Conservation (phyloP, 2,113 vertebrate species). For the Tupaia chinensis region DNA sequence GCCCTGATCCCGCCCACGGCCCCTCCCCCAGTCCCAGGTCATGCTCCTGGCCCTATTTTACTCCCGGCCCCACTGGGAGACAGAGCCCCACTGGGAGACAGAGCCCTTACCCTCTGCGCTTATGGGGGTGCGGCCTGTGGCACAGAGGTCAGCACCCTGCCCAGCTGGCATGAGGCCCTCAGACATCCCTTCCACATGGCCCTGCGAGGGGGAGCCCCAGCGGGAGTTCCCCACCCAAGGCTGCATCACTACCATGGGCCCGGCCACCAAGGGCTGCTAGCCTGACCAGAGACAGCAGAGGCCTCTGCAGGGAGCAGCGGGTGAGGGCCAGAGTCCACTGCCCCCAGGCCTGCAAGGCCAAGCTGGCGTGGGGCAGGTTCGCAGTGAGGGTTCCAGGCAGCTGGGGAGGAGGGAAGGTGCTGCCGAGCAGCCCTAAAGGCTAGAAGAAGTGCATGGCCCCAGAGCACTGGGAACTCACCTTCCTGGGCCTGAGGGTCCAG, state of each 20-base stretch:
- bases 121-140: accelerated
- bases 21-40: too few species aligned
- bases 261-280: background rate
- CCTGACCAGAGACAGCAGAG: too few species aligned
- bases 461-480: accelerated
- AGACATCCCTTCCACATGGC: background rate
- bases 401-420: too few species aligned
- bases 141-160: background rate
- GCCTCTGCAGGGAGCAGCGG: background rate
- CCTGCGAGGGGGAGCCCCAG: background rate
- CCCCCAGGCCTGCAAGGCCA: accelerated
- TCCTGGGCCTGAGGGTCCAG: too few species aligned
- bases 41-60: too few species aligned
- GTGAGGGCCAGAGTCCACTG: too few species aligned
- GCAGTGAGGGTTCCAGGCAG: accelerated
- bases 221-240: accelerated
- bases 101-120: too few species aligned
- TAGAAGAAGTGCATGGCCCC: accelerated
- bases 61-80: too few species aligned
- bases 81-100: too few species aligned
- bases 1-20: too few species aligned
- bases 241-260: accelerated
- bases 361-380: background rate
- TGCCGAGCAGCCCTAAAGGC: background rate
- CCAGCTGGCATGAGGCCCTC: too few species aligned